Evolutionary conservation across 1,140 invertebrate genomes (phyloP).

Genomic region (Sycophaga agraensis): DNA sequence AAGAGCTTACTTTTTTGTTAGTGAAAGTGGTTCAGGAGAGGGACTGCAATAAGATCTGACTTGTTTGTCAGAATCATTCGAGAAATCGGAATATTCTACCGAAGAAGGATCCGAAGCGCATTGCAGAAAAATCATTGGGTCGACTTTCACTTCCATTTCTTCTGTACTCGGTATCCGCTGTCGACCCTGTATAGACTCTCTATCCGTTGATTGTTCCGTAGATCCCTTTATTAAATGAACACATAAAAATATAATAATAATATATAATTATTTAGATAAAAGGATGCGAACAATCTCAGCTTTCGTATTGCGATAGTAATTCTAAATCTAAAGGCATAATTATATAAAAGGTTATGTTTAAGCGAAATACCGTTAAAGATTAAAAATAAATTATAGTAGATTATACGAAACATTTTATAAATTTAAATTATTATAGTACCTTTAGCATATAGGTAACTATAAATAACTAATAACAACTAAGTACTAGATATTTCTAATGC

Average conservation of each 20-base stretch:
- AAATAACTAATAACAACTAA: no score
- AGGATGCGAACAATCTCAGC: no score
- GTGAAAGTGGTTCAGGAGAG: conserved; percentile 4
- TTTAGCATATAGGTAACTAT: no score
- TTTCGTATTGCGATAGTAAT: no score
- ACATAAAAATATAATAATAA: neutral
- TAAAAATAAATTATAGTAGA: no score
- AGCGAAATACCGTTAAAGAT: no score
- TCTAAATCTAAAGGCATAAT: no score
- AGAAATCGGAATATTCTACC: conserved; percentile 37
- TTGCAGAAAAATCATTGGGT: conserved; percentile 64
- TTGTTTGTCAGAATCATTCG: conserved; percentile 47
- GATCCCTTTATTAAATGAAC: no score
- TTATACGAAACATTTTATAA: no score
- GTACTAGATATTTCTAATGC: no score
- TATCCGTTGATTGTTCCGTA: conserved; percentile 47
- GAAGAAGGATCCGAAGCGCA: conserved; percentile 53
- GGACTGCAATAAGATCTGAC: conserved; percentile 29
- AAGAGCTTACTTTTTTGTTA: conserved; percentile 40
- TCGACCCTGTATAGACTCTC: conserved; percentile 41
- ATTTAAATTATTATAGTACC: no score
- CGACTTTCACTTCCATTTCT: conserved; percentile 64
- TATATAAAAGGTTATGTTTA: no score
- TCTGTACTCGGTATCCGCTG: conserved; percentile 47
- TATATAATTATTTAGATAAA: neutral